Conservation (phyloP, 1,140 invertebrate species). For the Tetramorium parvispinum region DNA sequence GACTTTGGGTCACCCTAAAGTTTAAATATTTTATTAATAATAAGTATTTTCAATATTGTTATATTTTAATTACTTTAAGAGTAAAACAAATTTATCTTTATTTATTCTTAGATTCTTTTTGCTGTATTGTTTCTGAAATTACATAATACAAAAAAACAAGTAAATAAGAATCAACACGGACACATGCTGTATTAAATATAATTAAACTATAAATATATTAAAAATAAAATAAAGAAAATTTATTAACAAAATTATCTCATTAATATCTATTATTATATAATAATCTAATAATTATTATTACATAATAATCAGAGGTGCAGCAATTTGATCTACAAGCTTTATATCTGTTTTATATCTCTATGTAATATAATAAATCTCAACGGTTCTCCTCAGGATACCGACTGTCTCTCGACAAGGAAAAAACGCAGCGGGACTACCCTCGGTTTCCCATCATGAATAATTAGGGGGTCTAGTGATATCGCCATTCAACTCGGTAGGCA, state of each 20-base stretch:
- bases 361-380: constrained; percentile 23
- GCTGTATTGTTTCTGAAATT: not conserved
- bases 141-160: not conserved
- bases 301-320: not conserved
- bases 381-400: not conserved
- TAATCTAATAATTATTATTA: constrained; percentile 11
- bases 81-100: not conserved
- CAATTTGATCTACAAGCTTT: not conserved
- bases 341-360: not conserved
- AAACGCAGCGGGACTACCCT: not conserved
- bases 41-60: not conserved
- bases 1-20: not conserved
- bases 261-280: constrained; percentile 12
- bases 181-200: not conserved
- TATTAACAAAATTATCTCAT: not conserved
- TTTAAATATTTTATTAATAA: constrained; percentile 7
- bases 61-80: not conserved
- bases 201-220: not conserved
- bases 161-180: not conserved
- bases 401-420: not conserved
- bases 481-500: constrained; percentile 16
- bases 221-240: not conserved
- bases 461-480: constrained; percentile 21
- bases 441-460: constrained; percentile 34
- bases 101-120: not conserved